Evolutionary conservation across 2,888 invertebrate species (phyloP).

Genomic region (Melangyna quadrimaculata): DNA sequence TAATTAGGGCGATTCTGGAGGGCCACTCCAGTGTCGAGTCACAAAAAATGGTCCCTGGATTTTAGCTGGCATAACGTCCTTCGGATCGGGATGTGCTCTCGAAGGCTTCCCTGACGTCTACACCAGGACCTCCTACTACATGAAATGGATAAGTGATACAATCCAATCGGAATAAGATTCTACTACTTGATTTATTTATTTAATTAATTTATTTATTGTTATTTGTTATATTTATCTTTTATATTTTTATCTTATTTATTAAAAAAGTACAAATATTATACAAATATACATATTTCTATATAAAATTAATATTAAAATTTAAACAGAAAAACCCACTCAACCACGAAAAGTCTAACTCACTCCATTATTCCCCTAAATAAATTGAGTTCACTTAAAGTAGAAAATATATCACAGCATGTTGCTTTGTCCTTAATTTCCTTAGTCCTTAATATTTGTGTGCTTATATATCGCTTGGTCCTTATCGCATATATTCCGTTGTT

Average conservation of each 20-base stretch:
- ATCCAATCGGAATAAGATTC: conserved; percentile 73
- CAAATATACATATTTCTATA: conserved; percentile 3
- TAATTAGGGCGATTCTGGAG: conserved; percentile 93
- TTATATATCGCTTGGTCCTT: not conserved
- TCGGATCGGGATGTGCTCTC: conserved; percentile 94
- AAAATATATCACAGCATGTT: conserved; percentile 67
- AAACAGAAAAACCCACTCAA: conserved; percentile 56
- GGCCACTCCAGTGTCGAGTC: conserved; percentile 91
- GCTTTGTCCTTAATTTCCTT: conserved; percentile 59
- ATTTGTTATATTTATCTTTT: conserved; percentile 49
- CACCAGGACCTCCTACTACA: conserved; percentile 90
- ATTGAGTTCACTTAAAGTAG: conserved; percentile 60
- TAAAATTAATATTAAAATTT: conserved; percentile 16
- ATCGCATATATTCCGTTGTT: conserved; percentile 41
- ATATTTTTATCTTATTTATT: conserved; percentile 23
- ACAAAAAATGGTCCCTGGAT: conserved; percentile 91
- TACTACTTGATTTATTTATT: conserved; percentile 16
- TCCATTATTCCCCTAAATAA: conserved; percentile 49
- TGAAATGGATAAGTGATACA: conserved; percentile 88
- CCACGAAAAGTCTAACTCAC: conserved; percentile 54
- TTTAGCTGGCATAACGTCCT: conserved; percentile 93
- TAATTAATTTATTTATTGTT: conserved; percentile 63
- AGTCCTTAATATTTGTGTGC: conserved; percentile 3
- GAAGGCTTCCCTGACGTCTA: conserved; percentile 95
- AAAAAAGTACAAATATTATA: conserved; percentile 53